These are phyloP conservation scores for Tetramorium simillimum DNA, from an alignment of 1,140 invertebrate genomes.

Conservation along the genomic window DNA sequence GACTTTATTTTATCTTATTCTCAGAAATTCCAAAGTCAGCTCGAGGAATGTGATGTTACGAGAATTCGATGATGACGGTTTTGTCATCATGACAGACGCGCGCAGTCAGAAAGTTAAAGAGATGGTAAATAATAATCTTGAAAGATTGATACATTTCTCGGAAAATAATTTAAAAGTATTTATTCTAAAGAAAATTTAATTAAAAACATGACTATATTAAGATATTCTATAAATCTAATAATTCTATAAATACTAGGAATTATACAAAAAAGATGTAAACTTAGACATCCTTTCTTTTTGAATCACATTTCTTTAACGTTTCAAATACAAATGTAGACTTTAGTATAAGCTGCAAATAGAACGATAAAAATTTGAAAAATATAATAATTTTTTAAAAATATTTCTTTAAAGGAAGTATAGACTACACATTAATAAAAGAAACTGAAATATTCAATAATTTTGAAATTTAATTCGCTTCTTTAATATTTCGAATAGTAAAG, in stretches of 20 bases:
- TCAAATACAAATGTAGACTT: not conserved
- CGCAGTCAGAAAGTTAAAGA: slow-evolving; percentile 84
- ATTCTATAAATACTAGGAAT: no score
- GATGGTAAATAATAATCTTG: slow-evolving; percentile 81
- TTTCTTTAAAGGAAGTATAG: not conserved
- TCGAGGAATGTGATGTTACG: slow-evolving; percentile 84
- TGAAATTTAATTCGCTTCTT: not conserved
- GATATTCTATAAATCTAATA: no score
- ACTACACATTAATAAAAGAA: not conserved
- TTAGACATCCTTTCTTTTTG: not conserved
- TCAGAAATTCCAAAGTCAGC: slow-evolving; percentile 83
- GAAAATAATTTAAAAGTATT: not conserved
- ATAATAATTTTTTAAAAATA: not conserved
- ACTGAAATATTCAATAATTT: not conserved
- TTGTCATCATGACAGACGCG: slow-evolving; percentile 85
- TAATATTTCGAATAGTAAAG: slow-evolving; percentile 59
- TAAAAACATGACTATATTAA: not conserved
- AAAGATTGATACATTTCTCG: not conserved
- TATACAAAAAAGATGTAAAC: no score
- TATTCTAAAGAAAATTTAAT: not conserved
- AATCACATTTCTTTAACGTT: not conserved
- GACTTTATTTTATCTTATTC: slow-evolving; percentile 44
- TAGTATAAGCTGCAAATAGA: not conserved
- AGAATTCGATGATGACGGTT: slow-evolving; percentile 84
- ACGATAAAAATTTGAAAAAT: not conserved